Conservation (phyloP, 2,113 vertebrate genomes). For the Sturnira hondurensis region DNA sequence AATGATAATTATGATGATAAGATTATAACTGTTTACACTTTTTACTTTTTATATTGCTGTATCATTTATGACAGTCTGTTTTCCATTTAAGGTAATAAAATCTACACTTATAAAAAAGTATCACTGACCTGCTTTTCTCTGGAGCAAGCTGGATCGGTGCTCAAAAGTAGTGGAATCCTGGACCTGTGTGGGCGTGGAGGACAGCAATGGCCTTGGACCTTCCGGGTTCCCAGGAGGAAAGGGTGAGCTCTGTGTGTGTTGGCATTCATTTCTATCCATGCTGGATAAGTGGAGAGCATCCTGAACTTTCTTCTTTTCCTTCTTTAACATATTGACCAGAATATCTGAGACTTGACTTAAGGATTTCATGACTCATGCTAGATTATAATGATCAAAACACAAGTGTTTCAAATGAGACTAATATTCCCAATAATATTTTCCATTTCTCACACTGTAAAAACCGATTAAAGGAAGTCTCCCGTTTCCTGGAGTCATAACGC, state of each 20-base stretch:
- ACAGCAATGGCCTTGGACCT: not conserved
- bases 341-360: conserved; percentile 85
- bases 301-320: conserved; percentile 87
- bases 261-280: not conserved
- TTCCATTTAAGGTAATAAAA: not conserved
- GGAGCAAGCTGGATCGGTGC: conserved; percentile 49
- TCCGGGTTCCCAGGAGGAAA: not conserved
- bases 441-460: not conserved
- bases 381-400: not conserved
- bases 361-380: conserved; percentile 55
- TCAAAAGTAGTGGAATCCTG: not conserved
- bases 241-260: conserved; percentile 32
- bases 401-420: not conserved
- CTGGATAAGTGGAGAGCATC: conserved; percentile 76
- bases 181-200: conserved; percentile 16
- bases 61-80: not conserved
- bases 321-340: conserved; percentile 91
- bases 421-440: not conserved
- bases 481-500: not conserved
- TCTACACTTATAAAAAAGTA: not conserved
- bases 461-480: not conserved
- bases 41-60: not conserved
- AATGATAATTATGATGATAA: not conserved
- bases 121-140: conserved; percentile 77
- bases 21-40: not conserved